Base-by-base conservation (phyloP, 64 coral and sea anemone species). In the Pocillopora damicornis region DNA sequence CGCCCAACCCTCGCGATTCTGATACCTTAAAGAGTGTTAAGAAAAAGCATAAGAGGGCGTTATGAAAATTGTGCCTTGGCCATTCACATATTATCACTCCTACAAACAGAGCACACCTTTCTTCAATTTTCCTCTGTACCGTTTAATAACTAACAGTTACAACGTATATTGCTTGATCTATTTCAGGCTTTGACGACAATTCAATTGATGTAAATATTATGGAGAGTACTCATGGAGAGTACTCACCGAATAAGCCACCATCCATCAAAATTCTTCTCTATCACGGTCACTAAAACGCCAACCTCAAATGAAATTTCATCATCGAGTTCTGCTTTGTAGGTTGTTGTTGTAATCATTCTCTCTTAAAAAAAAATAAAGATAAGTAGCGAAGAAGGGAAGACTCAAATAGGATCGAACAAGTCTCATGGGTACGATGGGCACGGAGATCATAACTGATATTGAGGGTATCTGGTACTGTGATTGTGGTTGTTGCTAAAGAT, bases 231-330 rank as follows among this genome's bases (percentile, higher is more conserved):
- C 7, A 51, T 51, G 42, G 42, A 4, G 42, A 51, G 42, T 51
- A 81, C 93, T 89, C 73, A 98, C 95, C 87, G 93, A 30, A 92
- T 89, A 57, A 90, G 68, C 95, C 95, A 98, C 95, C 95, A 98
- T 23, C 95, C 95, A 87, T 98, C 95, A 78, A 94, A 86, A 73
- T 98, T 94, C n/a, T 98, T 98, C 73, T 98, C 87, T 42, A 94
- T n/a, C 7, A 98, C 92, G 63, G 93, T 87, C 17, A 98, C 86
- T 67, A 91, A 77, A 59, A 94, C 87, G 37, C 95, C 95, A n/a
- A 81, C 37, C 56, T 98, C 92, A 77, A 98, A 91, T 60, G 86
- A 86, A 73, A 98, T 87, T 88, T 98, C 95, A 73, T 98, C 95
- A 37, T 93, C 86, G 22, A 89, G 86, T 74, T 91, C 86, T 59